A percentile compares a stretch with the other conserved stretches of the same genome.
Conservation (phyloP, 2,113 vertebrate genomes). For the Ochotona princeps region DNA sequence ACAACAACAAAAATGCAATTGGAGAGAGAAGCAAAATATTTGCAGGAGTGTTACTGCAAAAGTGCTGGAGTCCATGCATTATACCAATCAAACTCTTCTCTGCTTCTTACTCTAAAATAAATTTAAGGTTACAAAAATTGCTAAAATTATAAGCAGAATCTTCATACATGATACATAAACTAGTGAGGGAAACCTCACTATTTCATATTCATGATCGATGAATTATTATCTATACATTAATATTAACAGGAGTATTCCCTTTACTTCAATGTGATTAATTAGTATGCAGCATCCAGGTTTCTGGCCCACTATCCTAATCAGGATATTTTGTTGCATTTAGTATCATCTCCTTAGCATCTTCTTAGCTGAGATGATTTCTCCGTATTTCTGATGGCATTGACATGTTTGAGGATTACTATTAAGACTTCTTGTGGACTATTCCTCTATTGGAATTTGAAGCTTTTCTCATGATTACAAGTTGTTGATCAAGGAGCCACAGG, state of each 20-base stretch:
- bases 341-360: not conserved
- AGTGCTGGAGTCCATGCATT: too few relatives aligned
- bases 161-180: too few relatives aligned
- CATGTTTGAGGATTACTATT: not conserved
- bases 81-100: not conserved
- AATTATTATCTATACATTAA: not conserved
- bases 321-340: not conserved
- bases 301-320: not conserved
- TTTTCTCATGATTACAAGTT: not conserved
- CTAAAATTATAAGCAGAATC: not conserved
- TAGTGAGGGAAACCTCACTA: too few relatives aligned
- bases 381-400: not conserved
- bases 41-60: too few relatives aligned
- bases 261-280: not conserved
- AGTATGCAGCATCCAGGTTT: not conserved
- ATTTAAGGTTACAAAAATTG: constrained; percentile 2
- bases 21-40: not conserved
- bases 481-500: not conserved
- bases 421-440: not conserved
- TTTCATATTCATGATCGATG: not conserved
- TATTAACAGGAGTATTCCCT: not conserved
- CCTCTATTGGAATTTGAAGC: not conserved
- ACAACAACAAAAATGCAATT: not conserved
- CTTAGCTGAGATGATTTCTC: not conserved
- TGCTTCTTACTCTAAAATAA: constrained; percentile 3